Evolutionary conservation across 2,113 vertebrate genomes (phyloP).

Genomic region (Himantopus leucocephalus): DNA sequence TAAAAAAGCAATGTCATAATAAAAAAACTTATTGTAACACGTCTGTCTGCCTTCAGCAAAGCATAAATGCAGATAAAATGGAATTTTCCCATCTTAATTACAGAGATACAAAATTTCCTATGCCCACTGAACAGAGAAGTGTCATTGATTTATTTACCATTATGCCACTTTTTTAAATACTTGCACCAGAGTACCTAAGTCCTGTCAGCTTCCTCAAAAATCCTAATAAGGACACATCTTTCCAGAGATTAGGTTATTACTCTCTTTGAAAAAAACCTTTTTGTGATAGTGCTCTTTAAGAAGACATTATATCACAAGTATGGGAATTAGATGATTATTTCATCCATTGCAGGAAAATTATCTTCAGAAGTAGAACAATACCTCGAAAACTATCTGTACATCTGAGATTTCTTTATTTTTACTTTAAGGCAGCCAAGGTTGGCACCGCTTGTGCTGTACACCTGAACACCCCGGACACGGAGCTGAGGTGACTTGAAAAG

Average conservation of each 20-base stretch:
- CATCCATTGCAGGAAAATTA: neutral
- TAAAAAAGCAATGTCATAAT: neutral
- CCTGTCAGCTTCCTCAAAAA: neutral
- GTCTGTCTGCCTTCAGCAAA: neutral
- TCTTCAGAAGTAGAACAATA: neutral
- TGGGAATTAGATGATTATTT: neutral
- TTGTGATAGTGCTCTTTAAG: neutral
- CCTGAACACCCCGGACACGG: neutral
- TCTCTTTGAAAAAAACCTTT: neutral
- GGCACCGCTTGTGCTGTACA: neutral
- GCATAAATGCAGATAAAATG: neutral
- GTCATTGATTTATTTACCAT: neutral
- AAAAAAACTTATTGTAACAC: neutral
- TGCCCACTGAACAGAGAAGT: neutral
- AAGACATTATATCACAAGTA: neutral
- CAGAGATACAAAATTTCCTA: neutral
- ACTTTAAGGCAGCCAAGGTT: neutral
- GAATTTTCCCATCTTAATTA: neutral
- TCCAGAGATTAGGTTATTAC: neutral
- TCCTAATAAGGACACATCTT: neutral
- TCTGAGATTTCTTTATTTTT: neutral
- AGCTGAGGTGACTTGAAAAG: neutral
- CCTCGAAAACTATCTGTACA: neutral
- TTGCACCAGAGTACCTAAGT: neutral
- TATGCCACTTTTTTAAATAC: neutral